A percentile compares a stretch with the other conserved stretches of the same genome.
These are phyloP conservation scores for Hermaeophaga mercurialis DNA, from an alignment of 2,888 invertebrate species.

Conservation along the genomic window DNA sequence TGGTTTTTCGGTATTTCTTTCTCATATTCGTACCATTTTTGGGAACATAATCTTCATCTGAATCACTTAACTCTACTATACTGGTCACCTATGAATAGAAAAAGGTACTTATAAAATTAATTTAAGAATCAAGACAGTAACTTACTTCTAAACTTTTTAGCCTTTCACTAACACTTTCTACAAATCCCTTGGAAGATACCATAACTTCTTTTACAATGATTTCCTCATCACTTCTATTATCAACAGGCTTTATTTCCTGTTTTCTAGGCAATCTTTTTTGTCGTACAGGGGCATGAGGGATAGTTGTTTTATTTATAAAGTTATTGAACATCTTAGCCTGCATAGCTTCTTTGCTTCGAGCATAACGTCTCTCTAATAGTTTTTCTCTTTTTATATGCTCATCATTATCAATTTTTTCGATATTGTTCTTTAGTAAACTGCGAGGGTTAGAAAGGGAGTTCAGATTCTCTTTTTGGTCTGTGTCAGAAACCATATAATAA, in stretches of 20 bases:
- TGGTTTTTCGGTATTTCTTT: conserved; percentile 32
- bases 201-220: conserved; percentile 56
- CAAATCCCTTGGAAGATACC: conserved; percentile 51
- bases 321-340: conserved; percentile 51
- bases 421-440: conserved; percentile 51
- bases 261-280: conserved; percentile 54
- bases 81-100: conserved; percentile 43
- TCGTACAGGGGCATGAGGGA: conserved; percentile 53
- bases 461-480: conserved; percentile 53
- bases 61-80: conserved; percentile 51
- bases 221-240: conserved; percentile 52
- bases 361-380: conserved; percentile 44
- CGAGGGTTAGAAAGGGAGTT: conserved; percentile 47
- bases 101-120: too few relatives aligned
- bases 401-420: conserved; percentile 19
- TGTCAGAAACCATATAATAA: conserved; percentile 48
- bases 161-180: conserved; percentile 42
- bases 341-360: conserved; percentile 49
- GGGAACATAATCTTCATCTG: conserved; percentile 48
- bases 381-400: conserved; percentile 15
- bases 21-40: conserved; percentile 28
- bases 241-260: conserved; percentile 55
- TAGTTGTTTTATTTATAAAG: conserved; percentile 52
- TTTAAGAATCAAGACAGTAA: not conserved
- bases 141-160: conserved; percentile 34